These are phyloP conservation scores for Otolemur garnettii DNA, from an alignment of 2,113 vertebrate species.

Conservation along the genomic window DNA sequence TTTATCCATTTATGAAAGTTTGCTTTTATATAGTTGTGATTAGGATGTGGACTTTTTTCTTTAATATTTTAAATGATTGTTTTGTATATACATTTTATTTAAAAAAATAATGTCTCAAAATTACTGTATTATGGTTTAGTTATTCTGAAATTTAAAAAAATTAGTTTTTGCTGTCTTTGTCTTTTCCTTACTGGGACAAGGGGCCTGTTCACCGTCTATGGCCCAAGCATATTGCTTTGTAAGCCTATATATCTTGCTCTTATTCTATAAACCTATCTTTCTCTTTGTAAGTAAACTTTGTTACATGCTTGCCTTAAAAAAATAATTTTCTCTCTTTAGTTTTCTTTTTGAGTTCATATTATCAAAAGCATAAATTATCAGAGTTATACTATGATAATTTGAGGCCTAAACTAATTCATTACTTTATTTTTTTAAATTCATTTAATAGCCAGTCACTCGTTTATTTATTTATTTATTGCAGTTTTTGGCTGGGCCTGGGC, in stretches of 20 bases:
- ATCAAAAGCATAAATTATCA: slow-evolving; percentile 13
- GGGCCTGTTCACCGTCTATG: too few species aligned
- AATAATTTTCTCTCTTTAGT: background rate
- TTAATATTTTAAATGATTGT: slow-evolving; percentile 31
- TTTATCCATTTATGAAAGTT: slow-evolving; percentile 9
- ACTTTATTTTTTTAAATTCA: too few species aligned
- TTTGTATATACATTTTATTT: background rate
- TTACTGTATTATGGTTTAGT: slow-evolving; percentile 14
- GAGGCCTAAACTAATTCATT: too few species aligned
- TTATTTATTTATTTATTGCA: too few species aligned
- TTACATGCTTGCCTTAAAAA: slow-evolving; percentile 12
- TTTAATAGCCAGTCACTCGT: too few species aligned
- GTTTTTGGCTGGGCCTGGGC: too few species aligned
- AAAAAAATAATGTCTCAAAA: background rate
- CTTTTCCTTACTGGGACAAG: background rate
- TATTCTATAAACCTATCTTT: too few species aligned
- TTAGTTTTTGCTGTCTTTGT: background rate
- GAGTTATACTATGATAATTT: background rate
- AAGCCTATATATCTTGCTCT: too few species aligned
- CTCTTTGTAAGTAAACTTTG: too few species aligned
- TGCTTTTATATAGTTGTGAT: slow-evolving; percentile 14
- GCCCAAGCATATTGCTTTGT: too few species aligned
- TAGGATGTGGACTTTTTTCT: slow-evolving; percentile 12
- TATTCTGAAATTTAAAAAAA: slow-evolving; percentile 44
- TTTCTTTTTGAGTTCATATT: slow-evolving; percentile 59